Evolutionary conservation across 1,140 invertebrate genomes (phyloP).

Genomic region (Drosophila mojavensis): DNA sequence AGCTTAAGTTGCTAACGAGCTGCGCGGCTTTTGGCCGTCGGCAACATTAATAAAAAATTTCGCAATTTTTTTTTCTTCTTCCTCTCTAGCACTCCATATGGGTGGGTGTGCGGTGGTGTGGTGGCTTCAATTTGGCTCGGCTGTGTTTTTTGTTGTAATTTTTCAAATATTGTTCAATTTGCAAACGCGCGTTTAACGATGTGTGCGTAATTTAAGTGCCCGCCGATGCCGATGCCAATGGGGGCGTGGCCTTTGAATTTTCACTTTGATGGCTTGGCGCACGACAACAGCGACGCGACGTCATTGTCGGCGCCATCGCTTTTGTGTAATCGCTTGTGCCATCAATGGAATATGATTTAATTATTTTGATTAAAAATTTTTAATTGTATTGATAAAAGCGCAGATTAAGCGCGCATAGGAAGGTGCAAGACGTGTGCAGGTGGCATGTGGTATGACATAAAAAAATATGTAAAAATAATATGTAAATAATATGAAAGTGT

Average conservation of each 20-base stretch:
- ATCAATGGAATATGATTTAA: conserved; percentile 78
- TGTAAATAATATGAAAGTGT: too few relatives aligned
- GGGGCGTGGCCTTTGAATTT: conserved; percentile 56
- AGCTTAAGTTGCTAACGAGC: conserved; percentile 83
- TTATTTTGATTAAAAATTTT: conserved; percentile 70
- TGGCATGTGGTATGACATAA: too few relatives aligned
- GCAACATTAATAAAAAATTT: conserved; percentile 77
- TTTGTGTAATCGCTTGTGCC: conserved; percentile 64
- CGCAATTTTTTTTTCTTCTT: conserved; percentile 16
- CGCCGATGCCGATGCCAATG: conserved; percentile 26
- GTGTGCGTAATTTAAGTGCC: conserved; percentile 83
- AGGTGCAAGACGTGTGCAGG: too few relatives aligned
- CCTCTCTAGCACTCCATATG: conserved; percentile 1
- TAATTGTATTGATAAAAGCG: conserved; percentile 60
- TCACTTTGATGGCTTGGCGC: conserved; percentile 69
- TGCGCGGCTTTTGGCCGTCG: conserved; percentile 57
- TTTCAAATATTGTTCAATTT: conserved; percentile 84
- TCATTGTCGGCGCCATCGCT: conserved; percentile 12
- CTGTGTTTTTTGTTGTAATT: conserved; percentile 63
- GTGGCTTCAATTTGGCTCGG: conserved; percentile 9
- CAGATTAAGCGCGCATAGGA: neutral
- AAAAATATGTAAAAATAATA: too few relatives aligned
- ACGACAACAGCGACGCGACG: neutral
- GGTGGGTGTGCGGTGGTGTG: neutral
- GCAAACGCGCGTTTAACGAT: conserved; percentile 81